Evolutionary conservation across 2,113 vertebrate species (phyloP).

Genomic region (Rhinolophus sinicus): DNA sequence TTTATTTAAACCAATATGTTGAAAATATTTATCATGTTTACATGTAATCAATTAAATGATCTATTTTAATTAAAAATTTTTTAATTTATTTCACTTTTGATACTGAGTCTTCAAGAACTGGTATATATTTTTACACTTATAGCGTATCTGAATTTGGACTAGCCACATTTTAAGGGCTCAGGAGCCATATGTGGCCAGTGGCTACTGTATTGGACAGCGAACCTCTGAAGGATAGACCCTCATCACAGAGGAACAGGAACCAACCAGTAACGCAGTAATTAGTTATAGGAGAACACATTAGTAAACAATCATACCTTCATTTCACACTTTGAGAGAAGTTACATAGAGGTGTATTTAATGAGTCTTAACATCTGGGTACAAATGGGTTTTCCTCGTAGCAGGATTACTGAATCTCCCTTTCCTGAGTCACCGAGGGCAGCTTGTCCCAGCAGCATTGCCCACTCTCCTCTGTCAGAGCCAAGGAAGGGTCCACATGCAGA

Average conservation of each 20-base stretch:
- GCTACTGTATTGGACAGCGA: not conserved
- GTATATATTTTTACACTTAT: not conserved
- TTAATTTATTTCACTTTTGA: not conserved
- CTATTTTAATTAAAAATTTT: not conserved
- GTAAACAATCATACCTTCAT: not conserved
- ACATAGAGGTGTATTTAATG: not conserved
- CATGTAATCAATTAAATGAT: not conserved
- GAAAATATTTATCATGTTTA: not conserved
- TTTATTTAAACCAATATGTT: not conserved
- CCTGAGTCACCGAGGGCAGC: not conserved
- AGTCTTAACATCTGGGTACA: not conserved
- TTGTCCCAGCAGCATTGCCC: not conserved
- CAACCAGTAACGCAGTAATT: not conserved
- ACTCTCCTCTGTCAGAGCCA: not conserved
- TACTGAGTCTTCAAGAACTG: not conserved
- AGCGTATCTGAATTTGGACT: too few species aligned
- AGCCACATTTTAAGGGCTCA: not conserved
- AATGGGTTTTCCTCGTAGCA: not conserved
- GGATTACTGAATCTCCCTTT: not conserved
- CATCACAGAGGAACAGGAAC: not conserved
- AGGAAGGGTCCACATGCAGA: not conserved
- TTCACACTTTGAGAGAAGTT: not conserved
- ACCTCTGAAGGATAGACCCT: not conserved
- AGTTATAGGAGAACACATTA: not conserved
- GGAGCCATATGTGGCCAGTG: not conserved